phyloP scores from a whole-genome alignment of 2,797 vertebrate species.

The Cheracebus regulus region DNA sequence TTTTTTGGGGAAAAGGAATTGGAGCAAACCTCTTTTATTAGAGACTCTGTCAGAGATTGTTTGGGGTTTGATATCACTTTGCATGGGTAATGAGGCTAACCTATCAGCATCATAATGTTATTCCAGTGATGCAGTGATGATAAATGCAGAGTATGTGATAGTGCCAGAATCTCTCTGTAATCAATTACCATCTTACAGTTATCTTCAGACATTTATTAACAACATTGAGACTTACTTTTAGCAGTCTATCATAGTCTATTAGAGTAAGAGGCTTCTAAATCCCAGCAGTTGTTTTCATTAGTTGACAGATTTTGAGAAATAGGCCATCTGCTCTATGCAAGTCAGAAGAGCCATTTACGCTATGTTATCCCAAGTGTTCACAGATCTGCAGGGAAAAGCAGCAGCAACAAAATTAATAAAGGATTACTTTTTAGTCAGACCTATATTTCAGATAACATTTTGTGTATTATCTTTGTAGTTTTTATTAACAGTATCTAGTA shows the following conservation, averaged over 20 bases:
- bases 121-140: neutral
- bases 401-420: neutral
- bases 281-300: conserved; percentile 50
- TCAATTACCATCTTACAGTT: conserved; percentile 16
- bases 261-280: conserved; percentile 20
- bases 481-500: neutral
- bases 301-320: conserved; percentile 55
- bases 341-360: neutral
- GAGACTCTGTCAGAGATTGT: neutral
- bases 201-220: conserved; percentile 50
- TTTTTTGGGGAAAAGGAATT: neutral
- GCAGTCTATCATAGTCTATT: neutral
- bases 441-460: conserved; percentile 4
- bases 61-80: neutral
- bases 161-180: neutral
- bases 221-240: neutral
- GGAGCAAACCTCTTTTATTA: neutral
- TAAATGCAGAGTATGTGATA: neutral
- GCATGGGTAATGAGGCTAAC: neutral
- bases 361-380: neutral
- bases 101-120: neutral
- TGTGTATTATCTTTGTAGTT: neutral
- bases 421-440: neutral
- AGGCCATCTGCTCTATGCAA: neutral
- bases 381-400: neutral